Evolutionary conservation across 2,888 invertebrate species (phyloP).

Genomic region (Caenorhabditis sinica): DNA sequence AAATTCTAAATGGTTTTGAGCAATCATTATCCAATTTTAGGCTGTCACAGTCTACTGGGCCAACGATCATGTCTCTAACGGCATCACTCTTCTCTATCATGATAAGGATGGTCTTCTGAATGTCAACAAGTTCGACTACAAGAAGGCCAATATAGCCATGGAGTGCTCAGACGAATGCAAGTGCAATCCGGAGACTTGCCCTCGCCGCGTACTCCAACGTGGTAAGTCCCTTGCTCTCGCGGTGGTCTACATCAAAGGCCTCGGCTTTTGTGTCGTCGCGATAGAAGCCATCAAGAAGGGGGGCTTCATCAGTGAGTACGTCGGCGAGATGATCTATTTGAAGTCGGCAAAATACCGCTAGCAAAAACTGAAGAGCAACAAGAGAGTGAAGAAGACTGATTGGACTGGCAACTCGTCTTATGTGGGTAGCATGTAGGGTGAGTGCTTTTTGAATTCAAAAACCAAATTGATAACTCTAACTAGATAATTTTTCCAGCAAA

Average conservation of each 20-base stretch:
- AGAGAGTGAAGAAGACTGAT: neutral
- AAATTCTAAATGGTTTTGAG: too few relatives aligned
- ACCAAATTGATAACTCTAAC: too few relatives aligned
- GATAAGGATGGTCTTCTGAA: neutral
- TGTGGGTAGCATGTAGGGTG: neutral
- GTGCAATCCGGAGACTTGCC: neutral
- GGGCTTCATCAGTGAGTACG: neutral
- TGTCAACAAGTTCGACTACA: neutral
- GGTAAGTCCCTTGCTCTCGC: neutral
- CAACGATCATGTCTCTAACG: neutral
- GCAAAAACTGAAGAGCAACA: neutral
- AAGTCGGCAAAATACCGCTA: neutral
- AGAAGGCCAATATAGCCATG: neutral
- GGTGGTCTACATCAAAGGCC: neutral
- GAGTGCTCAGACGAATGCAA: constrained; percentile 3
- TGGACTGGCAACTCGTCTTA: neutral
- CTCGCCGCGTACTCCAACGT: neutral
- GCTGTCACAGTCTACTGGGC: neutral
- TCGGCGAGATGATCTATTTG: neutral
- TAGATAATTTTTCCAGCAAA: neutral
- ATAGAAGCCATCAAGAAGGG: neutral
- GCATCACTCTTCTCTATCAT: neutral
- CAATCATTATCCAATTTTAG: neutral
- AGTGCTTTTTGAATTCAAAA: neutral
- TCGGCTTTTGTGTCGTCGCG: neutral